These are phyloP conservation scores for Nomada ferruginata DNA, from an alignment of 2,888 invertebrate genomes.

Conservation along the genomic window DNA sequence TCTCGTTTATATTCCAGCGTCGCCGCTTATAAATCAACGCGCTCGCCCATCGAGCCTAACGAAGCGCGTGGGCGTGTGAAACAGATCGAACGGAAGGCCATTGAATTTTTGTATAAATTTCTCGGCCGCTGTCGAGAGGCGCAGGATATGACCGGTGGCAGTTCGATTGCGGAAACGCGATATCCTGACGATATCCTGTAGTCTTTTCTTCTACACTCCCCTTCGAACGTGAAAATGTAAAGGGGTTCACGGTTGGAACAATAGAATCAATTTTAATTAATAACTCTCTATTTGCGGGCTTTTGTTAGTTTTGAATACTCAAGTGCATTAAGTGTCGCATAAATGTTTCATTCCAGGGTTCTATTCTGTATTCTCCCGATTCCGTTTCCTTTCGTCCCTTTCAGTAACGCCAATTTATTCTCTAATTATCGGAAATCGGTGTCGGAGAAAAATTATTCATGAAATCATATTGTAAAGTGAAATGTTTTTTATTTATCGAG, in stretches of 20 bases:
- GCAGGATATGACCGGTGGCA: slow-evolving; percentile 46
- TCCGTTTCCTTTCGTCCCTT: too few relatives aligned
- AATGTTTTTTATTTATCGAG: too few relatives aligned
- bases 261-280: background rate
- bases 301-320: too few relatives aligned
- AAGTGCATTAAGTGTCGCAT: too few relatives aligned
- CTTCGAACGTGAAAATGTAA: background rate
- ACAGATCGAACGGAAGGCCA: slow-evolving; percentile 65
- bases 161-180: slow-evolving; percentile 42
- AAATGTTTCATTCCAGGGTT: too few relatives aligned
- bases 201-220: background rate
- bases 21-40: slow-evolving; percentile 69
- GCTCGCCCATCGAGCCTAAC: slow-evolving; percentile 50
- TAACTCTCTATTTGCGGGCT: too few relatives aligned
- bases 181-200: slow-evolving; percentile 35
- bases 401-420: too few relatives aligned
- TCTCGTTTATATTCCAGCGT: slow-evolving; percentile 52
- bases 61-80: slow-evolving; percentile 64
- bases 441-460: too few relatives aligned
- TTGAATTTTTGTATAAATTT: slow-evolving; percentile 62
- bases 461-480: too few relatives aligned
- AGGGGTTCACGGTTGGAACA: slow-evolving; percentile 1
- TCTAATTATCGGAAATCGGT: too few relatives aligned
- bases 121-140: slow-evolving; percentile 17
- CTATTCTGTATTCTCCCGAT: too few relatives aligned